These are phyloP conservation scores for Cotesia typhae DNA, from an alignment of 1,140 invertebrate species.

Conservation along the genomic window DNA sequence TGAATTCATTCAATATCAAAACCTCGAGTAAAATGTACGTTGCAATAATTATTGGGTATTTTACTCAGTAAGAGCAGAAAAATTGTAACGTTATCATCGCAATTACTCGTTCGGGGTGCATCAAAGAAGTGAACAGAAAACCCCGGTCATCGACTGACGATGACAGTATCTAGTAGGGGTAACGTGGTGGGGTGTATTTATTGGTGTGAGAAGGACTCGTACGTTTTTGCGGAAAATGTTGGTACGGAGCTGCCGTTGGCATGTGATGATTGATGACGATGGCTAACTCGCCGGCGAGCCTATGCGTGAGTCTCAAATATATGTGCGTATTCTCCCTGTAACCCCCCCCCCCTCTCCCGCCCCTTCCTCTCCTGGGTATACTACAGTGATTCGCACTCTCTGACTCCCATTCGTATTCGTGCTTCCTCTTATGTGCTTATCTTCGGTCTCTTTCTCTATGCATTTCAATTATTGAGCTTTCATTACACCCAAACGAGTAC, in stretches of 20 bases:
- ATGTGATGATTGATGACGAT: conserved; percentile 63
- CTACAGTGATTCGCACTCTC: neutral
- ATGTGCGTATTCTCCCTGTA: conserved; percentile 22
- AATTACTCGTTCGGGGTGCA: neutral
- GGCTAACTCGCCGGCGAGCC: conserved; percentile 35
- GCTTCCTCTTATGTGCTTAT: conserved; percentile 11
- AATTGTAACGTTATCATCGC: neutral
- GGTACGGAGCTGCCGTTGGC: conserved; percentile 55
- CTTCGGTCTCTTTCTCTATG: conserved; percentile 6
- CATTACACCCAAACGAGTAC: neutral
- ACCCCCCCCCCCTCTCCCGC: neutral
- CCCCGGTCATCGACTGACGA: conserved; percentile 34
- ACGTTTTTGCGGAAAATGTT: conserved; percentile 54
- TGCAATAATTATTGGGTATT: too few species aligned
- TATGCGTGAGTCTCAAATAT: conserved; percentile 10
- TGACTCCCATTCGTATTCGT: conserved; percentile 22
- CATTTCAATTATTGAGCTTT: conserved; percentile 2
- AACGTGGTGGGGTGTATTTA: conserved; percentile 12
- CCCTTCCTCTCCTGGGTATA: too few species aligned
- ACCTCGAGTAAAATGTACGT: neutral
- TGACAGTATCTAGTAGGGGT: conserved; percentile 34
- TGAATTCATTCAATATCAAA: neutral
- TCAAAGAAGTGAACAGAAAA: neutral
- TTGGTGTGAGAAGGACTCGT: conserved; percentile 36
- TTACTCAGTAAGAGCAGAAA: neutral